Conservation (phyloP, 1,140 invertebrate species). For the Wasmannia auropunctata region DNA sequence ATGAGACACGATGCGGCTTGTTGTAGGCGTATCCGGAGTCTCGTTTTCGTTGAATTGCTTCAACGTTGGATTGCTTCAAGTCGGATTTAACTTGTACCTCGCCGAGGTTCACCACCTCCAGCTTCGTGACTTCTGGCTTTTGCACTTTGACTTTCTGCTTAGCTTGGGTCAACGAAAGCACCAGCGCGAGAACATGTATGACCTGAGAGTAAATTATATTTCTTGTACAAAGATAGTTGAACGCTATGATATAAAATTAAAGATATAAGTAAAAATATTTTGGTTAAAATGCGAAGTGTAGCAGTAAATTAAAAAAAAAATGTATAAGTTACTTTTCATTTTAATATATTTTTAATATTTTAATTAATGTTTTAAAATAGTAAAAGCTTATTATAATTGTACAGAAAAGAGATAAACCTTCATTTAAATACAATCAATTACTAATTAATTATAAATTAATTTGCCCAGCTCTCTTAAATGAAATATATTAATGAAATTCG, state of each 20-base stretch:
- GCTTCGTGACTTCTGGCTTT: constrained; percentile 55
- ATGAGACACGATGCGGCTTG: constrained; percentile 61
- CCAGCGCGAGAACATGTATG: constrained; percentile 44
- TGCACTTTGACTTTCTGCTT: constrained; percentile 34
- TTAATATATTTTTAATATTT: background rate
- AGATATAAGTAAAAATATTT: background rate
- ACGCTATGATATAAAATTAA: background rate
- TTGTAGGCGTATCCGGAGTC: constrained; percentile 79
- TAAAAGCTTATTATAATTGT: background rate
- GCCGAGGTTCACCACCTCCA: constrained; percentile 63
- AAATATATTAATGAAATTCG: background rate
- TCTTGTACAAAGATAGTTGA: background rate
- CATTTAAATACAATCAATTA: background rate
- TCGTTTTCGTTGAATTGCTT: constrained; percentile 78
- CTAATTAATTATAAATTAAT: background rate
- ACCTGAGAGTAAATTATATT: constrained; percentile 56
- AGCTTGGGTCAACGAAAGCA: constrained; percentile 30
- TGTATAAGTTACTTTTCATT: background rate
- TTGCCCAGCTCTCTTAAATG: too few relatives aligned
- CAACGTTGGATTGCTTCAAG: constrained; percentile 50
- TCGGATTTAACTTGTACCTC: constrained; percentile 41
- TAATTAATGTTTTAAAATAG: background rate
- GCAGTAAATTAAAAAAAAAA: too few relatives aligned
- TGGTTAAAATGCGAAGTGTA: too few relatives aligned
- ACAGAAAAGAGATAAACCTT: background rate